Base-by-base conservation (phyloP, 2,113 vertebrate genomes). In the Dermatemys mawii region DNA sequence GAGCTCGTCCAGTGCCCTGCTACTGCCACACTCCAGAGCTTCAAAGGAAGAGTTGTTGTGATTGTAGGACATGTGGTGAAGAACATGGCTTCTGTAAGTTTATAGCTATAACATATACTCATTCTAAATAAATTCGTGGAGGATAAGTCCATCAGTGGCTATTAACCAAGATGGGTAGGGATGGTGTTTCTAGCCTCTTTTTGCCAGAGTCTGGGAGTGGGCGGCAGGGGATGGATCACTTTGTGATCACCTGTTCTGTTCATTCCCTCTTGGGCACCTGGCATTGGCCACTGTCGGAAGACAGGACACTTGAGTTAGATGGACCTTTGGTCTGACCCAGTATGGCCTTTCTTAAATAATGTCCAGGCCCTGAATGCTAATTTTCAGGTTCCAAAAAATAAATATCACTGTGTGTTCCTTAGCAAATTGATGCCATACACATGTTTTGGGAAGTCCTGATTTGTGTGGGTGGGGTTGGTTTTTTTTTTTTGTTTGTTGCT, bases 21-120 rank as follows among this genome's bases (percentile, higher is more conserved):
- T 21, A 97, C 98, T 6, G 97, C 98, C 80, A 95, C 90, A 0
- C 99, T 99, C 32, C 99, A 99, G 94, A 98, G 97, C 95, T 99
- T 99, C 97, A 98, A 97, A 97, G 99, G 99, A 55, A 98, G 99
- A 50, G 99, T 99, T 54, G 98, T 99, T n/a, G 99, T 99, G 93
- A 98, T 99, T 81, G 98, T 99, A 88, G 99, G 99, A 87, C 98
- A 99, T 24, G 98, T 97, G 86, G 97, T 98, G 86, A 99, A 99
- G 97, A 99, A 98, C 51, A 98, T 98, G 13, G 97, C 98, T 27
- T 97, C 97, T 91, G 99, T 99, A 98, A 99, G 98, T 96, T 57
- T 53, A 16, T 48, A 51, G 29, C 35, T 86, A 0, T 70, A 41
- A 49, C 1, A 0, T 82, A 0, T 38, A 70, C 19, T 67, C 9